A percentile compares a stretch with the other conserved stretches of the same genome.
phyloP scores from a whole-genome alignment of 2,113 vertebrate genomes.

The Gavia stellata region DNA sequence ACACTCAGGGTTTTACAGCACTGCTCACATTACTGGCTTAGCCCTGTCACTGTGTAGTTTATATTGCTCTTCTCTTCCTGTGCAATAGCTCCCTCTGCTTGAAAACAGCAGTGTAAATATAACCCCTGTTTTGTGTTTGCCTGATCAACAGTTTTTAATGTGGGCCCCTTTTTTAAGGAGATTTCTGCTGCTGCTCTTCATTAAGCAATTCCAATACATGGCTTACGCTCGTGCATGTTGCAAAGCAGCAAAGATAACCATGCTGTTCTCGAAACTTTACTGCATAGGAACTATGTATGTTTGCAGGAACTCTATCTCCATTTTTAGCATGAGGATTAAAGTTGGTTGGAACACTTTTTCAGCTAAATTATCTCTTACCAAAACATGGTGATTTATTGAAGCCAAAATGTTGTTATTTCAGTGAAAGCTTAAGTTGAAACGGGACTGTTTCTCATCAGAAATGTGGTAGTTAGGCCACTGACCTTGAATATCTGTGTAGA shows the following conservation, averaged over 20 bases:
- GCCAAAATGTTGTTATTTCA: neutral
- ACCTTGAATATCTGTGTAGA: neutral
- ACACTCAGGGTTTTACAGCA: neutral
- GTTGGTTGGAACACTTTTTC: neutral
- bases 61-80: slow-evolving; percentile 55
- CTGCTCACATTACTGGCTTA: neutral
- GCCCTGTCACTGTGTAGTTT: neutral
- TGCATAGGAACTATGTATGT: neutral
- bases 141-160: neutral
- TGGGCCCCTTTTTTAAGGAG: neutral
- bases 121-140: neutral
- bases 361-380: neutral
- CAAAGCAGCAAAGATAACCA: neutral
- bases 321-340: neutral
- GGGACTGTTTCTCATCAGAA: neutral
- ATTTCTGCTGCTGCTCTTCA: neutral
- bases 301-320: neutral
- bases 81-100: slow-evolving; percentile 79
- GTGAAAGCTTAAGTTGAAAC: neutral
- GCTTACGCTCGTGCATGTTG: neutral
- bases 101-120: slow-evolving; percentile 61
- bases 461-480: neutral
- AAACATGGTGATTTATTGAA: neutral
- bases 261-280: neutral
- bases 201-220: neutral